These are phyloP conservation scores for Perizoma affinitatum DNA, from an alignment of 2,888 invertebrate genomes.

Conservation along the genomic window DNA sequence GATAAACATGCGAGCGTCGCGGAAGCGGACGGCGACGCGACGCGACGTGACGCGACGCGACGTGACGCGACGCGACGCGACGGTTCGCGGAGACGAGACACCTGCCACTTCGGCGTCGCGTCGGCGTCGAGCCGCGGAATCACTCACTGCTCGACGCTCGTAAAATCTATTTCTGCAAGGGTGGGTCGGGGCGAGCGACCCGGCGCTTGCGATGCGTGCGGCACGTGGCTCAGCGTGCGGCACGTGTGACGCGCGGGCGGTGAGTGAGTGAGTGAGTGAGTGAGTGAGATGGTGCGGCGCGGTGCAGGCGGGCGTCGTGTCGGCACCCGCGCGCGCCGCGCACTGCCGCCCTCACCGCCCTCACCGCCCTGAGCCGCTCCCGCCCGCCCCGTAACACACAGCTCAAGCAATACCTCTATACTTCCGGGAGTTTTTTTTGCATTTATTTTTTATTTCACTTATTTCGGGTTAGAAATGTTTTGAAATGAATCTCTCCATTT, in stretches of 20 bases:
- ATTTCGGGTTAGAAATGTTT: not conserved
- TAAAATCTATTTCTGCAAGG: conserved; percentile 45
- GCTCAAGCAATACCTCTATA: conserved; percentile 4
- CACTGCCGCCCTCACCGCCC: conserved; percentile 57
- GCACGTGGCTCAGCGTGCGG: conserved; percentile 26
- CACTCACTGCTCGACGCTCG: conserved; percentile 33
- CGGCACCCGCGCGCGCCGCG: conserved; percentile 72
- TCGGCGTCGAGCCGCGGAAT: conserved; percentile 20
- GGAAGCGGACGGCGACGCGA: not conserved
- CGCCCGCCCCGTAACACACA: conserved; percentile 26
- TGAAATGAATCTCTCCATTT: no score
- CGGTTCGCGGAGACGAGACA: conserved; percentile 22
- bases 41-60: conserved; percentile 18
- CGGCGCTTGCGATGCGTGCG: conserved; percentile 23
- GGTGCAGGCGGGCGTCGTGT: conserved; percentile 52
- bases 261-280: conserved; percentile 8
- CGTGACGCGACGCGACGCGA: conserved; percentile 12
- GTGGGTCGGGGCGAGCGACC: conserved; percentile 16
- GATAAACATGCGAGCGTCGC: conserved; percentile 13
- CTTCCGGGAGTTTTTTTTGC: no score
- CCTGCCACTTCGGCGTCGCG: conserved; percentile 9
- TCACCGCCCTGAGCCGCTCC: conserved; percentile 31
- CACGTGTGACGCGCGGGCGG: conserved; percentile 29
- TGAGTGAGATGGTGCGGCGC: conserved; percentile 13
- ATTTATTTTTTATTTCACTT: no score